Evolutionary conservation across 2,113 vertebrate species (phyloP).

Genomic region (Eptatretus burgeri): DNA sequence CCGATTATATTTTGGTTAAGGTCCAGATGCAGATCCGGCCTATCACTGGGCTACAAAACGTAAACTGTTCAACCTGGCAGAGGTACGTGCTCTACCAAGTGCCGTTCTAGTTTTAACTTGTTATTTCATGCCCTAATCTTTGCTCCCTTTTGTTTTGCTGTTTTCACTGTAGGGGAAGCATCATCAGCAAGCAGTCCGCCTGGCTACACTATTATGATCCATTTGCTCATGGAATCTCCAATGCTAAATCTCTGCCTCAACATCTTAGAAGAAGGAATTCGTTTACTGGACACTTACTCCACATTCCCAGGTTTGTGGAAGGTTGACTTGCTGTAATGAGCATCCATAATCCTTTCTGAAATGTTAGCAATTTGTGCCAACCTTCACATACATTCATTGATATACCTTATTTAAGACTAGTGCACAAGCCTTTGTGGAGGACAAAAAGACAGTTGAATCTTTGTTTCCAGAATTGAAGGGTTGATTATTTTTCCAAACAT

Average conservation of each 20-base stretch:
- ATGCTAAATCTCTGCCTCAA: constrained; percentile 5
- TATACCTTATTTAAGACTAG: too few species aligned
- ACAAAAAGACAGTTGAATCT: too few species aligned
- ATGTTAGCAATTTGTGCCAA: too few species aligned
- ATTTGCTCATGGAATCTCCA: background rate
- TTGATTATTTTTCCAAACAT: too few species aligned
- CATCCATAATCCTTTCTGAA: too few species aligned
- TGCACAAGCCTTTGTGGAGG: too few species aligned
- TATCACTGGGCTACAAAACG: background rate
- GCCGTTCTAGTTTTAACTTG: background rate
- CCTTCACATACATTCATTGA: too few species aligned
- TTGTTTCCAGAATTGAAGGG: too few species aligned
- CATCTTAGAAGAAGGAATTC: constrained; percentile 1
- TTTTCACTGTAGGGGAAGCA: background rate
- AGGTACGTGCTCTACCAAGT: background rate
- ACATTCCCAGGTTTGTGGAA: constrained; percentile 2
- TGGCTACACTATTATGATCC: background rate
- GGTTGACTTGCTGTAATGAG: too few species aligned
- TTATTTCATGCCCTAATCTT: background rate
- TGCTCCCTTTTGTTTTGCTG: background rate
- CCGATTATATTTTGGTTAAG: background rate
- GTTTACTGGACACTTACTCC: background rate
- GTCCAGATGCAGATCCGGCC: background rate
- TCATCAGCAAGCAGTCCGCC: background rate
- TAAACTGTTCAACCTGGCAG: background rate